These are phyloP conservation scores for Aporophyla nigra DNA, from an alignment of 2,888 invertebrate species.

Conservation along the genomic window DNA sequence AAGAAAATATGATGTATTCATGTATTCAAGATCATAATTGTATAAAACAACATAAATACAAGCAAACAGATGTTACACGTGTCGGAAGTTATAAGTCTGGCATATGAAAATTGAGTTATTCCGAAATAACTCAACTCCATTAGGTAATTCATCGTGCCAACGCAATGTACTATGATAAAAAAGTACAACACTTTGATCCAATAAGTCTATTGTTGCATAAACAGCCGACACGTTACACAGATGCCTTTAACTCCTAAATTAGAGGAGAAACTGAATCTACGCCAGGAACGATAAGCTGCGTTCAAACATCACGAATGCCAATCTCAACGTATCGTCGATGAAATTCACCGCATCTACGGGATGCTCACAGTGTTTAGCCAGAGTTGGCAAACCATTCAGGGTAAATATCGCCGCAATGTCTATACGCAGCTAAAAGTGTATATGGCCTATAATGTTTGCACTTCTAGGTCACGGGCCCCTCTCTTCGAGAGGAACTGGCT, in stretches of 20 bases:
- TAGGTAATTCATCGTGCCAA: not conserved
- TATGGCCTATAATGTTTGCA: no score
- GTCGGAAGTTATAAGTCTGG: conserved; percentile 28
- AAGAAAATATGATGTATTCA: not conserved
- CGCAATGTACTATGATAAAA: conserved; percentile 15
- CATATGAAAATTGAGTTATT: conserved; percentile 17
- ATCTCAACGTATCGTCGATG: not conserved
- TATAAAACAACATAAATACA: conserved; percentile 15
- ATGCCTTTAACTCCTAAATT: conserved; percentile 26
- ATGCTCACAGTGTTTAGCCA: not conserved
- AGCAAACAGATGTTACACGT: not conserved
- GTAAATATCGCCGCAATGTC: not conserved
- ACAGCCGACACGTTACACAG: conserved; percentile 10
- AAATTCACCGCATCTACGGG: not conserved
- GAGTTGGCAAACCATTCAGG: not conserved
- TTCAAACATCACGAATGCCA: not conserved
- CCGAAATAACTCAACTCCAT: conserved; percentile 19
- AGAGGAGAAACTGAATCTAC: conserved; percentile 30
- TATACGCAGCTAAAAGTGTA: not conserved
- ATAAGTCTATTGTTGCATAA: conserved; percentile 11
- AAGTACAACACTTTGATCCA: conserved; percentile 7
- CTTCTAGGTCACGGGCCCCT: no score
- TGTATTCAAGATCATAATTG: conserved; percentile 12
- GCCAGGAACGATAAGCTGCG: conserved; percentile 14
- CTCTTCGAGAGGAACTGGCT: no score